Percentiles rank a stretch among this genome's conserved stretches.
These are phyloP conservation scores for Spodoptera litura DNA, from an alignment of 1,140 invertebrate genomes.

Conservation along the genomic window DNA sequence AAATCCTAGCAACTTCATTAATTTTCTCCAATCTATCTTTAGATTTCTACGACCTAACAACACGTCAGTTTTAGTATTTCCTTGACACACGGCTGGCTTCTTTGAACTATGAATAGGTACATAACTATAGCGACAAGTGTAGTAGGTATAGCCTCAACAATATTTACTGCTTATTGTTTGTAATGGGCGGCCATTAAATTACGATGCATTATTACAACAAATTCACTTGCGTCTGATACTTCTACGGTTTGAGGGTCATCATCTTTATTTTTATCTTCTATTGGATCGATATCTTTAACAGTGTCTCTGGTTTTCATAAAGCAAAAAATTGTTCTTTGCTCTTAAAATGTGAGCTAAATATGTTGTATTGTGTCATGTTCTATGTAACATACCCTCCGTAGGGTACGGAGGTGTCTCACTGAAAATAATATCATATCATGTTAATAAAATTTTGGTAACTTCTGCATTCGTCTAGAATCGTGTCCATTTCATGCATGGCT, in stretches of 20 bases:
- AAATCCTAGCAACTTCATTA: not conserved
- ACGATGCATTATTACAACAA: not conserved
- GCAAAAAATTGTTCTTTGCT: not conserved
- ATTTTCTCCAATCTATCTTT: not conserved
- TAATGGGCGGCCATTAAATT: constrained; percentile 19
- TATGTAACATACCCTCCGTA: too few relatives aligned
- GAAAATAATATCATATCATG: too few relatives aligned
- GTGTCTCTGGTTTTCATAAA: not conserved
- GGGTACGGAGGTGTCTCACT: too few relatives aligned
- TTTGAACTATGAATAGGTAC: constrained; percentile 34
- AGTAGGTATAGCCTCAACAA: not conserved
- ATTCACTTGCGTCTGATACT: not conserved
- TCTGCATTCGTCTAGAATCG: too few relatives aligned
- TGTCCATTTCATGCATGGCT: too few relatives aligned
- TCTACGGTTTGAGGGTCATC: not conserved
- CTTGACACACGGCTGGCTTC: constrained; percentile 45
- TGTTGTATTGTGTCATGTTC: too few relatives aligned
- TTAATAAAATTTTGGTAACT: too few relatives aligned
- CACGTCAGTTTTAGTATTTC: constrained; percentile 38
- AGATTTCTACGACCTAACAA: not conserved
- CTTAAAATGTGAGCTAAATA: too few relatives aligned
- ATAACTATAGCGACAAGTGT: not conserved
- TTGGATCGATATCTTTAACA: not conserved
- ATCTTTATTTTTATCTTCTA: not conserved
- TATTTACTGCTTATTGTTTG: constrained; percentile 41